Conservation (phyloP, 2,888 invertebrate genomes). For the Trisateles emortualis region DNA sequence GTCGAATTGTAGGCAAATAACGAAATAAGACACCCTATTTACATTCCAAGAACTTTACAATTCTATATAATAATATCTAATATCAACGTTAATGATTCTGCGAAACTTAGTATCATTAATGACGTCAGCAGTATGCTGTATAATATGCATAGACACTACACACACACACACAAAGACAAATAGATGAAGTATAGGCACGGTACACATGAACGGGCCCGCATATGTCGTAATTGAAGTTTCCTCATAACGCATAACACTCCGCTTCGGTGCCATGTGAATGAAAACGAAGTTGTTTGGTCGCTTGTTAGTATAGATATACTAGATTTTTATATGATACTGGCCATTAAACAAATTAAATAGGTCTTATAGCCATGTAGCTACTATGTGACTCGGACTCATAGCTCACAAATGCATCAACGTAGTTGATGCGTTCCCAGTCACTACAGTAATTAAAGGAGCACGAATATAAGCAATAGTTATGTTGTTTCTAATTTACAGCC, state of each 20-base stretch:
- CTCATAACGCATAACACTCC: conserved; percentile 47
- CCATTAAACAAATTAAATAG: too few species aligned
- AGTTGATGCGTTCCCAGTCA: too few species aligned
- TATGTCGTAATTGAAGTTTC: conserved; percentile 40
- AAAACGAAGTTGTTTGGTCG: conserved; percentile 16
- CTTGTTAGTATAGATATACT: neutral
- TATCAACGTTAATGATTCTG: conserved; percentile 6
- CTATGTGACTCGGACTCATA: too few species aligned
- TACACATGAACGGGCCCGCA: conserved; percentile 16
- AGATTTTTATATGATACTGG: neutral
- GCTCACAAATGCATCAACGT: too few species aligned
- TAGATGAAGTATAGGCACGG: neutral
- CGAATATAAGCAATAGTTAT: too few species aligned
- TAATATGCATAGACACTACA: conserved; percentile 12
- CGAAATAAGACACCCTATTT: neutral
- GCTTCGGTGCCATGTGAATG: conserved; percentile 34
- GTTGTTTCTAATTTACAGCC: too few species aligned
- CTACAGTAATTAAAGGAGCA: too few species aligned
- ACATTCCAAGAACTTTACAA: neutral
- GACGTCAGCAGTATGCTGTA: conserved; percentile 28
- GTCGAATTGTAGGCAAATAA: too few species aligned
- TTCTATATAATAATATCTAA: neutral
- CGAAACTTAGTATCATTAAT: conserved; percentile 5
- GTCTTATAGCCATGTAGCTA: too few species aligned
- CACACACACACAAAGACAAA: conserved; percentile 10